Base-by-base conservation (phyloP, 2,113 vertebrate genomes). In the Pseudorhombus dupliciocellatus region DNA sequence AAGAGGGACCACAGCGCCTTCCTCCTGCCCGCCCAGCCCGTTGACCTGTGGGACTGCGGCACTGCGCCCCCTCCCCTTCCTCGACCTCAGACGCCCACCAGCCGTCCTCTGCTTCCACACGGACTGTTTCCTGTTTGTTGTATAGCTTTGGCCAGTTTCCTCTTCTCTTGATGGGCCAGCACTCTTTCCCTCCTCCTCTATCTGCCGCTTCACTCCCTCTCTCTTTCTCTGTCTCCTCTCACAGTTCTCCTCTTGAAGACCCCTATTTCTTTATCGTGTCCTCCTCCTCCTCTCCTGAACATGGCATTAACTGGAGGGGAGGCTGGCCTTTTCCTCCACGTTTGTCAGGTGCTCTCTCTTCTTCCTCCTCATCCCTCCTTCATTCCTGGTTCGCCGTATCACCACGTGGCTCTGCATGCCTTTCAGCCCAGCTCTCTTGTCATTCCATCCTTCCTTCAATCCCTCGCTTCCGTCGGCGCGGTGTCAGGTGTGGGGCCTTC, bases 281-380 rank as follows among this genome's bases (percentile, higher is more conserved):
- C 61, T 77, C 72, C 83, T 78, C 70, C 79, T 79, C 80, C 86
- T 84, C 78, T 85, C 81, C 82, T 75, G 48, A 79, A 85, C 83
- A 54, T 80, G 89, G 66, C 88, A 85, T 88, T 85, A 87, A 75
- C 84, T 88, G 70, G 88, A 85, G 89, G 89, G 85, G 89, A 83
- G 88, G 92, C 92, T 87, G 92, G 91, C 82, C 92, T 92, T 92
- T 90, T 91, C 86, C 92, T 91, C 88, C 87, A 90, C 25, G 83
- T 88, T 88, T 89, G 88, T 91, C 87, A 86, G 86, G 77, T 92
- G 89, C 84, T 90, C 63, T 74, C 57, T 73, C 59, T 75, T 70
- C 66, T 6, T 28, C 12, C 42, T 48, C 48, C 46, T 30, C 53
- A 20, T 34, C 12, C 21, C 22, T 46, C 50, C 28, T 58, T 83